Evolutionary conservation across 2,888 invertebrate genomes (phyloP), one percentile per base, ranked within the genome.

Genomic region (Siphonodentalium dalli): DNA sequence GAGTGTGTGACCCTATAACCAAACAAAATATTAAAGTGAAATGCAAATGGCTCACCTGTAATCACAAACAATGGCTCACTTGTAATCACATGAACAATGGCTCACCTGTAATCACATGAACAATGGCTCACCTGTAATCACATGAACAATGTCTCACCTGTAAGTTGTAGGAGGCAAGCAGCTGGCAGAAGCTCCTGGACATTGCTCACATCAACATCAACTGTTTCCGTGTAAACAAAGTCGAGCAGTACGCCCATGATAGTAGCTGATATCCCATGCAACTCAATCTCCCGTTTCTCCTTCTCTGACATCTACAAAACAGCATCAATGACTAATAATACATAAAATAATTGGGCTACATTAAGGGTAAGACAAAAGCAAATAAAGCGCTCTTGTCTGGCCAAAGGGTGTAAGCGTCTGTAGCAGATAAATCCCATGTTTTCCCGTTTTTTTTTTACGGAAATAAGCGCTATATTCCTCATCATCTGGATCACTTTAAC

Each of bases 131-230:
- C 8, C 11, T 40, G 11, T 40, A 20, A 15, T 38, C 21, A 38
- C 38, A 13, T 7, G 6, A 27, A 20, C n/a, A 7, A 3, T 41
- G 9, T 9, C 37, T 39, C 57, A 78, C 78, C 79, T 53, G 74
- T 78, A 5, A 80, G 71, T 58, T 80, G 80, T 3, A 80, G 69
- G 0, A 80, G 68, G 50, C 78, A 79, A n/a, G 80, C 80, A 31
- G 80, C 79, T 11, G 80, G 79, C n/a, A 80, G 68, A 5, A 80
- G 64, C 39, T 80, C 80, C 59, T 80, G 80, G 15, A 80, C 80
- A 66, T 80, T 80, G 41, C 77, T 78, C 28, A 78, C 77, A 49
- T 70, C 77, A 21, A 80, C 78, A 45, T 73, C 66, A 15, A 80
- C 78, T 3, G 74, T 74, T 58, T 79, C 79, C 29, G 79, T 79